Conservation (phyloP, 2,888 invertebrate genomes). For the Phasia obesa region DNA sequence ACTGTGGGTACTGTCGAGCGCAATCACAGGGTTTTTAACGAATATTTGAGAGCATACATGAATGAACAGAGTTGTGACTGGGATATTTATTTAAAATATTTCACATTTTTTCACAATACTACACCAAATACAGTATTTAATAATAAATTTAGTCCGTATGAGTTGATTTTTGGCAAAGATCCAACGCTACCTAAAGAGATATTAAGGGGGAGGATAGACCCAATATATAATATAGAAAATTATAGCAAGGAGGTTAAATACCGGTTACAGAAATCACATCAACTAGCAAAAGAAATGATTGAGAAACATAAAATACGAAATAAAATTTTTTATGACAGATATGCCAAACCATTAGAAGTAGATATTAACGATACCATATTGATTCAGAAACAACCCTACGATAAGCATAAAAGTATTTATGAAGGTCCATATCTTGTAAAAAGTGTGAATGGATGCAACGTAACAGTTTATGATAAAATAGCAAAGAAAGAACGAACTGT, state of each 20-base stretch:
- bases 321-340: neutral
- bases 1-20: neutral
- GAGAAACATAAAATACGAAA: neutral
- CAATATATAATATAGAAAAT: neutral
- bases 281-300: neutral
- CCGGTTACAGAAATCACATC: neutral
- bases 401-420: neutral
- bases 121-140: neutral
- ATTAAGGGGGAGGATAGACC: neutral
- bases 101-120: neutral
- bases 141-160: neutral
- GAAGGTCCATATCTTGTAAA: neutral
- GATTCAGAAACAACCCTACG: neutral
- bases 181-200: neutral
- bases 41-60: neutral
- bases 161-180: neutral
- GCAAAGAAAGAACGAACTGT: neutral
- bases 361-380: neutral
- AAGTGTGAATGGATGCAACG: neutral
- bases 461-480: neutral
- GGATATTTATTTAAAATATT: neutral
- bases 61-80: neutral
- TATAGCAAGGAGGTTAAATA: neutral
- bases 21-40: neutral
- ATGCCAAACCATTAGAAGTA: neutral